These are phyloP conservation scores for Cheilosia urbana DNA, from an alignment of 2,888 invertebrate species.

Conservation along the genomic window DNA sequence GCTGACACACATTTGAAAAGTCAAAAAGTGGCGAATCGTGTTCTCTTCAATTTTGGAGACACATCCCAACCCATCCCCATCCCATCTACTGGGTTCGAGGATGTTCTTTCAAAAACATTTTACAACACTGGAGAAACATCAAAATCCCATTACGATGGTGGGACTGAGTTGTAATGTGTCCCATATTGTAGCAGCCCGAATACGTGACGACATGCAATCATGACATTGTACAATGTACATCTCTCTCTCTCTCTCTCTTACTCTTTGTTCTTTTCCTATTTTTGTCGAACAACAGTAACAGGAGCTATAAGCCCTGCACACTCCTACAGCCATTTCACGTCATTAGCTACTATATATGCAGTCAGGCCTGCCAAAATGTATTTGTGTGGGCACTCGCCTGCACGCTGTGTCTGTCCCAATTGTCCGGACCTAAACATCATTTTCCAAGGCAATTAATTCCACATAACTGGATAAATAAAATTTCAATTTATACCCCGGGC, in stretches of 20 bases:
- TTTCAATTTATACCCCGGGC: slow-evolving; percentile 50
- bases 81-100: too few relatives aligned
- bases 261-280: slow-evolving; percentile 42
- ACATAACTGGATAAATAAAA: slow-evolving; percentile 68
- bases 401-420: slow-evolving; percentile 20
- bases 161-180: slow-evolving; percentile 54
- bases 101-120: slow-evolving; percentile 26
- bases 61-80: neutral
- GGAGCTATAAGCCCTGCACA: neutral
- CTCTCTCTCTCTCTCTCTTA: slow-evolving; percentile 1
- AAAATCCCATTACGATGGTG: slow-evolving; percentile 67
- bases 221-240: slow-evolving; percentile 29
- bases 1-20: slow-evolving; percentile 61
- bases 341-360: slow-evolving; percentile 53
- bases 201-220: slow-evolving; percentile 73
- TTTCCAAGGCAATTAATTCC: slow-evolving; percentile 68
- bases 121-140: slow-evolving; percentile 56
- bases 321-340: slow-evolving; percentile 52
- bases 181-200: slow-evolving; percentile 56
- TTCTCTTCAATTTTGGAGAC: slow-evolving; percentile 31
- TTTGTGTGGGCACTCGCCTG: slow-evolving; percentile 4
- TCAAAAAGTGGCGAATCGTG: slow-evolving; percentile 72
- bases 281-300: slow-evolving; percentile 6
- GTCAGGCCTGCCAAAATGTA: slow-evolving; percentile 28
- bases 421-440: slow-evolving; percentile 50